Conservation (phyloP, 2,797 vertebrate species). For the Aphelocoma californica region DNA sequence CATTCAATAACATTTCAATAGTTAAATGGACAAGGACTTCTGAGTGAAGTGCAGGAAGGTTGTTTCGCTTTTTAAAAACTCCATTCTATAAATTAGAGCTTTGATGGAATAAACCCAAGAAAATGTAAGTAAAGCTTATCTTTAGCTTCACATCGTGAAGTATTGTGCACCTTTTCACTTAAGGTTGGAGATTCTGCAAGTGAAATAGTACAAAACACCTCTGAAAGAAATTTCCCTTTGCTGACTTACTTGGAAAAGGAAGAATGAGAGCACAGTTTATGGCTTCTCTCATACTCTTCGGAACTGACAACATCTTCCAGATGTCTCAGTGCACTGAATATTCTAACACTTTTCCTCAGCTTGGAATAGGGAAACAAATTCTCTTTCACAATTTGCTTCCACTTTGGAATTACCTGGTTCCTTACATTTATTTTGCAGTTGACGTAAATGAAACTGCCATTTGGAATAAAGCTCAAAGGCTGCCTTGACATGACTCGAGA, state of each 20-base stretch:
- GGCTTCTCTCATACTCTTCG: background rate
- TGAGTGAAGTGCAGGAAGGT: background rate
- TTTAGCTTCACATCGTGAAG: background rate
- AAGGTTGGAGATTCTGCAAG: background rate
- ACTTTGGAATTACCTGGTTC: background rate
- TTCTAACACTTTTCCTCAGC: background rate
- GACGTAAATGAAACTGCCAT: background rate
- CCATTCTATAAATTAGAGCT: background rate
- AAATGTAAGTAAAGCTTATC: background rate
- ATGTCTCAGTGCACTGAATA: background rate
- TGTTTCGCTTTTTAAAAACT: background rate
- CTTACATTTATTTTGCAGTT: background rate
- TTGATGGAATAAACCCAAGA: background rate
- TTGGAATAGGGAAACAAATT: background rate
- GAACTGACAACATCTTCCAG: slow-evolving; percentile 6
- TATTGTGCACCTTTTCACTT: background rate
- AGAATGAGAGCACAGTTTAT: background rate
- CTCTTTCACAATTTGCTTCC: background rate
- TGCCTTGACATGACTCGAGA: background rate
- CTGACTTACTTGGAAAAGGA: background rate
- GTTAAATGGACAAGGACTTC: background rate
- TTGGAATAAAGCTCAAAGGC: background rate
- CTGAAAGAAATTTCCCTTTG: background rate
- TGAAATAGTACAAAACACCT: background rate
- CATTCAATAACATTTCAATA: background rate